Conservation (phyloP, 2,888 invertebrate species). For the Rugalucina vietnamica region DNA sequence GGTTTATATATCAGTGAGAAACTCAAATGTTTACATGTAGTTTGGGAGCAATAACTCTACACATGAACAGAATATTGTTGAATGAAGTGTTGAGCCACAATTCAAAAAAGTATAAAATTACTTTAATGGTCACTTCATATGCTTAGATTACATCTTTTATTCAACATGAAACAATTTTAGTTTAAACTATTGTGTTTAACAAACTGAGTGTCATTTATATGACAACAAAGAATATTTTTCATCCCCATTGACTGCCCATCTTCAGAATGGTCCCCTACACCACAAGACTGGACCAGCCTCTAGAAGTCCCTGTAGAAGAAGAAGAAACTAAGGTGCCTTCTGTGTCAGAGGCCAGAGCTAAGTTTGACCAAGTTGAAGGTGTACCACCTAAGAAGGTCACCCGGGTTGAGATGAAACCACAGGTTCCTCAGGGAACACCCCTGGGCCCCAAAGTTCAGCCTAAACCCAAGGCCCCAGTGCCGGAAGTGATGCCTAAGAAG, state of each 20-base stretch:
- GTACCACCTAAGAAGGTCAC: slow-evolving; percentile 51
- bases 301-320: slow-evolving; percentile 52
- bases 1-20: too few species aligned
- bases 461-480: slow-evolving; percentile 15
- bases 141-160: too few species aligned
- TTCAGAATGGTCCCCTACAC: slow-evolving; percentile 3
- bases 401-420: slow-evolving; percentile 54
- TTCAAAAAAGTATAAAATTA: too few species aligned
- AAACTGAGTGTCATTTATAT: too few species aligned
- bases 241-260: not conserved
- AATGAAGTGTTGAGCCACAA: too few species aligned
- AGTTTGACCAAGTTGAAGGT: slow-evolving; percentile 66
- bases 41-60: too few species aligned
- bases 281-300: not conserved
- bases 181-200: too few species aligned
- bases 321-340: slow-evolving; percentile 70
- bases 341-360: slow-evolving; percentile 72
- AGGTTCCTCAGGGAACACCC: slow-evolving; percentile 41
- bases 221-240: too few species aligned
- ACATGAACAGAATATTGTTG: too few species aligned
- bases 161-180: too few species aligned
- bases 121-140: too few species aligned
- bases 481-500: slow-evolving; percentile 54
- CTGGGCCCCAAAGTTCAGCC: slow-evolving; percentile 21
- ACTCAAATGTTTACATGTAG: too few species aligned